Conservation (phyloP, 2,113 vertebrate species). For the Spilogale gracilis region DNA sequence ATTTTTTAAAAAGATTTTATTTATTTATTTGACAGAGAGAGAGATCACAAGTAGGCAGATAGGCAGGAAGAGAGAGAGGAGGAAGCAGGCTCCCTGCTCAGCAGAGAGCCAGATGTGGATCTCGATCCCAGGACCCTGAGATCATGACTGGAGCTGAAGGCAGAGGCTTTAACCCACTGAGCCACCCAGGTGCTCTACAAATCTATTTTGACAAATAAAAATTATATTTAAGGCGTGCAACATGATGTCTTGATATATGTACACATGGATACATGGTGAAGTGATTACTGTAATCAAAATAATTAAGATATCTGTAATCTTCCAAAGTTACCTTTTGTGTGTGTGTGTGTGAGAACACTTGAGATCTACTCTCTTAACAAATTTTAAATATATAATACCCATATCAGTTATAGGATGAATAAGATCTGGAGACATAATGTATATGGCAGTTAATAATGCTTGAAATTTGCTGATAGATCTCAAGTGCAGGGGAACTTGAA, state of each 20-base stretch:
- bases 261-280: not conserved
- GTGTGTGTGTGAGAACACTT: not conserved
- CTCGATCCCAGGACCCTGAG: no score
- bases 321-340: not conserved
- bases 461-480: not conserved
- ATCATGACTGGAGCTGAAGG: no score
- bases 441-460: not conserved
- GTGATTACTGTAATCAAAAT: not conserved
- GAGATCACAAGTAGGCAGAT: no score
- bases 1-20: no score
- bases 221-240: not conserved
- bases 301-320: not conserved
- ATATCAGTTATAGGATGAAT: not conserved
- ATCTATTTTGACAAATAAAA: conserved; percentile 2
- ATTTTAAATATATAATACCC: not conserved
- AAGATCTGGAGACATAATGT: not conserved
- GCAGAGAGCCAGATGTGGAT: no score
- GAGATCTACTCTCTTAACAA: not conserved
- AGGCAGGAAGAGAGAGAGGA: no score
- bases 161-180: no score
- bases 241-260: not conserved
- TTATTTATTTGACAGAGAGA: no score
- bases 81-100: no score
- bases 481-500: not conserved
- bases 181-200: not conserved